Percentiles rank a stretch among this genome's conserved stretches.
phyloP scores from a whole-genome alignment of 2,797 vertebrate genomes.

The Pampus argenteus region DNA sequence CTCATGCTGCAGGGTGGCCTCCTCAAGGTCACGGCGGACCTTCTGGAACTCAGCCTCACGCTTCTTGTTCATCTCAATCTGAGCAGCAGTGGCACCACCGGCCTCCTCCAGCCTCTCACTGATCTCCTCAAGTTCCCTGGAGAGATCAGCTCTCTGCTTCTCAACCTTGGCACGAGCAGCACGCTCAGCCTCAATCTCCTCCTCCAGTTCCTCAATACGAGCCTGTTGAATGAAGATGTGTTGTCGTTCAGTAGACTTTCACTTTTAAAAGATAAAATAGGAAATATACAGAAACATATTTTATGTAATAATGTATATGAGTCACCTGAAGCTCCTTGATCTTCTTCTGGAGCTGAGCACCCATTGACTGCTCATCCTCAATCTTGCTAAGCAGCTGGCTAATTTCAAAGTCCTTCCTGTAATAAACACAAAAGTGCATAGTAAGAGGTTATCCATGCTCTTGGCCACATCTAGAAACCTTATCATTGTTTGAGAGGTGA shows the following conservation, averaged over 20 bases:
- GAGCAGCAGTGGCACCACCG: constrained; percentile 87
- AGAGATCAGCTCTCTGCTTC: constrained; percentile 88
- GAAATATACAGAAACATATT: neutral
- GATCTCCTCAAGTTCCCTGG: constrained; percentile 92
- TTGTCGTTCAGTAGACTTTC: neutral
- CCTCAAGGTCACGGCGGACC: constrained; percentile 88
- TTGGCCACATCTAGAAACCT: neutral
- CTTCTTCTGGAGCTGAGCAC: constrained; percentile 91
- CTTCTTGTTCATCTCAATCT: constrained; percentile 92
- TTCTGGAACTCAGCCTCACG: constrained; percentile 92
- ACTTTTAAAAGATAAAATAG: neutral
- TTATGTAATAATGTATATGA: neutral
- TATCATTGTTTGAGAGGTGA: neutral
- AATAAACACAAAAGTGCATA: neutral
- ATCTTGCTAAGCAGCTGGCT: constrained; percentile 89
- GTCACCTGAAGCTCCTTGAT: constrained; percentile 92
- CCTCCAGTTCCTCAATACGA: constrained; percentile 90
- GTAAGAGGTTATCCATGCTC: neutral
- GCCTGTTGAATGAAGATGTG: constrained; percentile 75
- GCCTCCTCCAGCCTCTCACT: constrained; percentile 90
- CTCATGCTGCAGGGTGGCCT: constrained; percentile 91
- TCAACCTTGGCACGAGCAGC: constrained; percentile 85
- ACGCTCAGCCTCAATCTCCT: constrained; percentile 90
- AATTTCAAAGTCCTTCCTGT: constrained; percentile 92
- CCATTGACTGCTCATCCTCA: constrained; percentile 89